A percentile compares a stretch with the other conserved stretches of the same genome.
Evolutionary conservation across 2,888 invertebrate genomes (phyloP).

Genomic region (Melipona beecheii): DNA sequence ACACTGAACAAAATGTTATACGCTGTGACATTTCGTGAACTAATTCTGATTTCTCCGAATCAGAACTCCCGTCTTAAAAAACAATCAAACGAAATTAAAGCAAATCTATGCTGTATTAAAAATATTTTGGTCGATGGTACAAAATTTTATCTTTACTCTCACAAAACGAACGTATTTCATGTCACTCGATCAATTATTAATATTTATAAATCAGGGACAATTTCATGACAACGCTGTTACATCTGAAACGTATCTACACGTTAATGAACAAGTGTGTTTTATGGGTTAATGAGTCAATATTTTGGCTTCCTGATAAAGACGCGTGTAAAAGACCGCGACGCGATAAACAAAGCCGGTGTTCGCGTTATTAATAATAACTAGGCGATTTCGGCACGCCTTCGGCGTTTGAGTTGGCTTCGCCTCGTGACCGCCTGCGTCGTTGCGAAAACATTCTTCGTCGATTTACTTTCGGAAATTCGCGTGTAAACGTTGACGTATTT

Average conservation of each 20-base stretch:
- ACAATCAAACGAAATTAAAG: too few relatives aligned
- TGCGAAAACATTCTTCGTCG: constrained; percentile 82
- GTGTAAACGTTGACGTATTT: constrained; percentile 83
- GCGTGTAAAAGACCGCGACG: constrained; percentile 70
- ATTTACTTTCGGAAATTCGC: constrained; percentile 83
- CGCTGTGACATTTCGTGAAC: too few relatives aligned
- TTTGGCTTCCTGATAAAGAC: neutral
- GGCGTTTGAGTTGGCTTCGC: constrained; percentile 79
- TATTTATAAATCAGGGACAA: constrained; percentile 14
- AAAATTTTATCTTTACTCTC: neutral
- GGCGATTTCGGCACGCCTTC: constrained; percentile 54
- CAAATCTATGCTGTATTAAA: too few relatives aligned
- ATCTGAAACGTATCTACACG: neutral
- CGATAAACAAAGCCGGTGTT: constrained; percentile 73
- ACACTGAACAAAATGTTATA: too few relatives aligned
- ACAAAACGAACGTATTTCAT: neutral
- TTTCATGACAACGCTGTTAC: neutral
- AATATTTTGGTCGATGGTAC: too few relatives aligned
- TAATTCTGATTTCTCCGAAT: too few relatives aligned
- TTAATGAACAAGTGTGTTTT: neutral
- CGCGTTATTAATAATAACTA: constrained; percentile 78
- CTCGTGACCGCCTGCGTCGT: constrained; percentile 77
- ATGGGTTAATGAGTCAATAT: constrained; percentile 1
- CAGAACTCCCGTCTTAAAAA: too few relatives aligned
- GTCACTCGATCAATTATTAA: neutral